Conservation (phyloP, 1,140 invertebrate species). For the Drosophila lowei region DNA sequence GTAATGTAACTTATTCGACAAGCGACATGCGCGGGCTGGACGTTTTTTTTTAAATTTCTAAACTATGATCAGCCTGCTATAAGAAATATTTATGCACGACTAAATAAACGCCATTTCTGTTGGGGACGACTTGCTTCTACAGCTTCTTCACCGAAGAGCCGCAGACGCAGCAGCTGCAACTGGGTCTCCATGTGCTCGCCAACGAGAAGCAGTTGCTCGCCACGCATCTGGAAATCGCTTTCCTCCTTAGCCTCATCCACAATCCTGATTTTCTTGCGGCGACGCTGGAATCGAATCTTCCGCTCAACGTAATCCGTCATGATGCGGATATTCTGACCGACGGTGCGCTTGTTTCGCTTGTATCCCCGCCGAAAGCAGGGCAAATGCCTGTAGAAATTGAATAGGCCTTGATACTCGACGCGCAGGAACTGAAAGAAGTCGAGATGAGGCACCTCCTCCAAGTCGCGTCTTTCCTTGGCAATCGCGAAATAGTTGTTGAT, state of each 20-base stretch:
- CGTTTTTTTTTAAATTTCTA: no score
- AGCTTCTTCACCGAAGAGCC: conserved; percentile 3
- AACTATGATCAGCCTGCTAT: no score
- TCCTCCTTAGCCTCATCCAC: neutral
- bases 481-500: conserved; percentile 56
- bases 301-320: conserved; percentile 4
- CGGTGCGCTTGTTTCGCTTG: conserved; percentile 23
- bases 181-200: conserved; percentile 5
- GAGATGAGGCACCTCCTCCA: conserved; percentile 6
- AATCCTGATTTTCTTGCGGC: no score
- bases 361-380: conserved; percentile 40
- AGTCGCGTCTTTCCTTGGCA: conserved; percentile 39
- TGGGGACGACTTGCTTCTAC: no score
- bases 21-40: no score
- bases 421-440: conserved; percentile 58
- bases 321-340: conserved; percentile 30
- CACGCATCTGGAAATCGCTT: neutral
- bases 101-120: no score
- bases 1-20: no score
- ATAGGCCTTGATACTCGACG: conserved; percentile 29
- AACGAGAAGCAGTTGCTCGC: conserved; percentile 27
- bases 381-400: conserved; percentile 10
- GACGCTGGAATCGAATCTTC: neutral
- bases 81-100: no score
- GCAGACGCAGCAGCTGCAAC: conserved; percentile 2